These are phyloP conservation scores for Sphenodon punctatus DNA, from an alignment of 2,797 vertebrate species.

Conservation along the genomic window DNA sequence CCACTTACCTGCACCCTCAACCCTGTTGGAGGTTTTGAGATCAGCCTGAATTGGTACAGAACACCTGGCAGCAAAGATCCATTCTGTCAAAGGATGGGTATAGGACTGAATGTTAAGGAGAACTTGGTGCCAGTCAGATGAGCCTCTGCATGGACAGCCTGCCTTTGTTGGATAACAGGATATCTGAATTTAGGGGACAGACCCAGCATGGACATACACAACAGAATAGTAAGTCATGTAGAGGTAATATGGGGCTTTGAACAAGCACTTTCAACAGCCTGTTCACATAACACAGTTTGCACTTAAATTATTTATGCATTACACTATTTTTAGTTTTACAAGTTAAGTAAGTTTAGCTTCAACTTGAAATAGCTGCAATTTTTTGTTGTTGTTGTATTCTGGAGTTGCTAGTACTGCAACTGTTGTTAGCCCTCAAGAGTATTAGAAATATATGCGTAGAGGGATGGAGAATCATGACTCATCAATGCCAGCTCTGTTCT, in stretches of 20 bases:
- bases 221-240: background rate
- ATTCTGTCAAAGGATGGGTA: background rate
- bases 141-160: no score
- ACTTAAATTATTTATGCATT: no score
- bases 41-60: no score
- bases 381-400: background rate
- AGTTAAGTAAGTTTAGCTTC: background rate
- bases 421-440: no score
- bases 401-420: no score
- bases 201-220: background rate
- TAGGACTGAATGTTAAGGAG: background rate
- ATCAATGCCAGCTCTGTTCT: background rate
- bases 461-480: background rate
- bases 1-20: no score
- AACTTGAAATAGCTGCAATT: background rate
- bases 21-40: no score
- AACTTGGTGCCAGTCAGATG: no score
- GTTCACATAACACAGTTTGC: background rate
- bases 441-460: background rate
- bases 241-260: background rate
- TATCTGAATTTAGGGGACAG: background rate
- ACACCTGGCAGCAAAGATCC: no score
- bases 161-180: background rate
- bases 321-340: background rate
- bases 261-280: background rate